Base-by-base conservation (phyloP, 2,797 vertebrate genomes). In the Strix occidentalis region DNA sequence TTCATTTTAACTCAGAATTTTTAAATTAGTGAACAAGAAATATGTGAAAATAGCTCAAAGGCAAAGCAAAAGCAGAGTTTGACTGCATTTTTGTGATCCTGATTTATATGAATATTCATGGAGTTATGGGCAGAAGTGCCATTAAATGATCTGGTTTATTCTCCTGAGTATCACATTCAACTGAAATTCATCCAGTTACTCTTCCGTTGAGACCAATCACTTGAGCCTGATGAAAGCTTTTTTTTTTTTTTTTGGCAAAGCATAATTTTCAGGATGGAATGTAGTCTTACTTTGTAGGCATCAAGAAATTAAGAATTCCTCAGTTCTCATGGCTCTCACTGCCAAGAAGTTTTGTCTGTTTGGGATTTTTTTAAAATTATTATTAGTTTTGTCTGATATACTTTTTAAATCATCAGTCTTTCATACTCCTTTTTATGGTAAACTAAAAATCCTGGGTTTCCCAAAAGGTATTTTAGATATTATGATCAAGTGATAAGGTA, bases 161-260 rank as follows among this genome's bases (percentile, higher is more conserved):
- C 80, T 93, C 77, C n/a, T 54, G 70, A 82, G 85, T 57, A 89
- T 66, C 66, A 60, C 48, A 24, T 90, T 84, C 35, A 56, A 35
- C n/a, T 83, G 65, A 91, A 91, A 89, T 89, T 95, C 71, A 72
- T 89, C 78, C 90, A 58, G 19, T 78, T 89, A 61, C 28, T 71
- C 57, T 84, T 93, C 71, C 63, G 48, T 1, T 81, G 84, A 93
- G 81, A 90, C 57, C 61, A 85, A 64, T 89, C 78, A 54, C 45
- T 91, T 65, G 16, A 66, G n/a, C 57, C 45, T 83, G 56, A 80
- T 68, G 81, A 95, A 96, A 95, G 29, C 1, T 3, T 31, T 41
- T 28, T 29, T 5, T 5, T 6, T 33, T 5, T 5, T 50, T 74
- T 68, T 58, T 63, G 31, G 24, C 53, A 89, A 56, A 87, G 13